Evolutionary conservation across 2,797 vertebrate genomes (phyloP), one percentile per base, ranked within the genome.

Genomic region (Urophycis tenuis): DNA sequence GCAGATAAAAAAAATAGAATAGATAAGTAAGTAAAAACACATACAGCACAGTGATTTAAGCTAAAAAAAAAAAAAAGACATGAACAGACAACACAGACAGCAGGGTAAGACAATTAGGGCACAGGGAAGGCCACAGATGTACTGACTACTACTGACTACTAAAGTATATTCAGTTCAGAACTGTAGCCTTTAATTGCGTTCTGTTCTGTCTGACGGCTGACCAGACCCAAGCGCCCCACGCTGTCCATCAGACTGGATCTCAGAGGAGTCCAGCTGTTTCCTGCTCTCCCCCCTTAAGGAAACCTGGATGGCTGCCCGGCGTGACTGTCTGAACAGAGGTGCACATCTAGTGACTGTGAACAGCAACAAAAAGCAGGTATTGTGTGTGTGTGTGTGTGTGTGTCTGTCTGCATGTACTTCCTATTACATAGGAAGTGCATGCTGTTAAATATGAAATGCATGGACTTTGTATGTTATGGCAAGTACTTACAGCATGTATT

Each of bases 341-440:
- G 75, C 39, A 17, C 75, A 77, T 41, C 69, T 77, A 15, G 70
- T 72, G 35, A 31, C 41, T 22, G 45, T 77, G 7, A 53, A 77
- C 75, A 72, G 39, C 14, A 5, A 53, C 4, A 12, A 29, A 11
- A 32, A 77, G 49, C 75, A 72, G 75, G 75, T 64, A 29, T 8
- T 6, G 60, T 25, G 25, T 25, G 60, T 11, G 60, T 25, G 60
- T 60, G 49, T 60, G 49, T 60, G 53, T 60, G 53, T 45, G 41
- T 45, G 41, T 45, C 11, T 45, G 39, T 45, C 11, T 45, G 41
- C 15, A 12, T 36, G 35, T 36, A 9, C 9, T 4, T 36, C 7
- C 3, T 34, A 34, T 34, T 2, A 36, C 9, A 4, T 36, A 36
- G 10, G 35, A 36, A 4, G 35, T 36, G 10, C 9, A 36, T 36